Base-by-base conservation (phyloP, 1,140 invertebrate genomes). In the Heliconius himera region DNA sequence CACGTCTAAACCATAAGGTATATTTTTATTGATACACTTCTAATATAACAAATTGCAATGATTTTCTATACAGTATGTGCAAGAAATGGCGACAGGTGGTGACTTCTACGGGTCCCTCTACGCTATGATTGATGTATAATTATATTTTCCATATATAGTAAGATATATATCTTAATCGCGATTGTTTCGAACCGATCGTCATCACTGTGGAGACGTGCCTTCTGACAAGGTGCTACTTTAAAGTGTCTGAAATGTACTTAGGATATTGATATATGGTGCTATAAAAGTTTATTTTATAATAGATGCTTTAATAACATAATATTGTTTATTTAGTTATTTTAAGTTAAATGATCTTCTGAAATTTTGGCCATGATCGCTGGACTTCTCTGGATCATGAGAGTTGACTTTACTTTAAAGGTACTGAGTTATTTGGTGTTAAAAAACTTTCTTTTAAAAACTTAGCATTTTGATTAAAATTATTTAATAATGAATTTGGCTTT, bases 81-180 rank as follows among this genome's bases (percentile, higher is more conserved):
- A 66, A 66, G 60, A 29, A 66, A 66, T 22, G 60, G 13, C 60
- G 26, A 60, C 56, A 60, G 56, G 56, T 60, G 60, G 60, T 29
- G 3, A 66, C 11, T 66, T 66, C 60, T 13, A 66, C 22, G n/a
- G 60, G 1, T 18, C 54, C n/a, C 49, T 26, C n/a, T 16, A 13
- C 60, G 13, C 60, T 66, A 66, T 66, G 60, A 66, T 66, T 29
- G 26, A 66, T 66, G 60, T 66, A 66, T 66, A 66, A 66, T 66
- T 66, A 66, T 66, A 66, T 66, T 66, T 66, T 66, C 60, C 60
- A 66, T 66, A 66, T 66, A 66, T 29, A 66, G 60, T 66, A 29
- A 26, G 60, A 66, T 66, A 66, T 66, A 66, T 66, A 66, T 66
- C 60, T 66, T 29, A 66, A 29, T 66, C 60, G 3, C 60, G 11